These are phyloP conservation scores for Seriola quinqueradiata DNA, from an alignment of 2,113 vertebrate genomes.

Conservation along the genomic window DNA sequence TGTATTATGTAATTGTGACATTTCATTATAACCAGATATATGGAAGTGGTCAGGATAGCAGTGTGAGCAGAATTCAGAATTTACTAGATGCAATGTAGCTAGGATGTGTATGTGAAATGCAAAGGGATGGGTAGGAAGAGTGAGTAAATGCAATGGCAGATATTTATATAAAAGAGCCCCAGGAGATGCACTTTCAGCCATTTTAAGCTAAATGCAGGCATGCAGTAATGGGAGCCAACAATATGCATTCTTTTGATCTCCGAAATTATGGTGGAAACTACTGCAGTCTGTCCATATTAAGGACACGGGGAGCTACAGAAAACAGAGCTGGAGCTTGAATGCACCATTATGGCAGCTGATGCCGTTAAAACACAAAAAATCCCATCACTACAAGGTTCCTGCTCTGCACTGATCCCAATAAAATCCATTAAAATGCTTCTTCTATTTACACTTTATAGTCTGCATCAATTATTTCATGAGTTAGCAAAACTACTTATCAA, in stretches of 20 bases:
- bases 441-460: too few relatives aligned
- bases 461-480: not conserved
- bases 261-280: not conserved
- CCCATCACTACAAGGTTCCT: too few relatives aligned
- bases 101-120: not conserved
- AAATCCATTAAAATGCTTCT: too few relatives aligned
- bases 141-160: not conserved
- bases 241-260: not conserved
- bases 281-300: not conserved
- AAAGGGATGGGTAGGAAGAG: not conserved
- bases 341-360: not conserved
- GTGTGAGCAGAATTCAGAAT: not conserved
- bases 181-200: not conserved
- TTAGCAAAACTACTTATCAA: not conserved
- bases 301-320: not conserved
- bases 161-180: not conserved
- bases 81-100: not conserved
- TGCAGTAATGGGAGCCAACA: constrained; percentile 1
- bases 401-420: too few relatives aligned
- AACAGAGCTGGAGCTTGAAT: not conserved
- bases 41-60: not conserved
- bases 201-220: not conserved
- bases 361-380: not conserved
- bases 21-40: not conserved
- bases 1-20: not conserved